Percentiles rank a stretch among this genome's conserved stretches.
Conservation (phyloP, 2,113 vertebrate species). For the Labeo rohita region DNA sequence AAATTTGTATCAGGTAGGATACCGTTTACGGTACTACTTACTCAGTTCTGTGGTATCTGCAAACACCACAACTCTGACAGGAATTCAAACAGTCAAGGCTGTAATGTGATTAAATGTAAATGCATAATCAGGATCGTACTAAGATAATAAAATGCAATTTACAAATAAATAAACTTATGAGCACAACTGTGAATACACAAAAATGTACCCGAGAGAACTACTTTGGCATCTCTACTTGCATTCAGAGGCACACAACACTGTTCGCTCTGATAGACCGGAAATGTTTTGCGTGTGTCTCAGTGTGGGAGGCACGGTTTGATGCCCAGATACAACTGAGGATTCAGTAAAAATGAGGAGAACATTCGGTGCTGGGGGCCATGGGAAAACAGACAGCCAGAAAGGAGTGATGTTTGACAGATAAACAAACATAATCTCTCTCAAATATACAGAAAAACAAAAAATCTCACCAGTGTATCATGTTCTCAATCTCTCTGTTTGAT, state of each 20-base stretch:
- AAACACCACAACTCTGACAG: too few relatives aligned
- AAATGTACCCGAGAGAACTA: neutral
- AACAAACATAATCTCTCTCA: neutral
- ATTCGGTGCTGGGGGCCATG: neutral
- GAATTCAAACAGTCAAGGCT: neutral
- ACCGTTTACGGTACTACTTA: too few relatives aligned
- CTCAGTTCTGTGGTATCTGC: too few relatives aligned
- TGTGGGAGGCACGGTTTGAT: constrained; percentile 21
- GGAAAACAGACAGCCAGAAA: constrained; percentile 18
- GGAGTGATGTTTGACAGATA: constrained; percentile 25
- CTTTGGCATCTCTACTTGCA: neutral
- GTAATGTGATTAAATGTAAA: neutral
- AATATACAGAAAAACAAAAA: neutral
- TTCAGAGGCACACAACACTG: neutral
- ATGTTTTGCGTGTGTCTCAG: constrained; percentile 10
- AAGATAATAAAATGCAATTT: neutral
- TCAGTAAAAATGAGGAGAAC: neutral
- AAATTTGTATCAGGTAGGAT: too few relatives aligned
- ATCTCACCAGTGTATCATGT: neutral
- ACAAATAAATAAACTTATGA: neutral
- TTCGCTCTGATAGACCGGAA: neutral
- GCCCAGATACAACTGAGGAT: constrained; percentile 29
- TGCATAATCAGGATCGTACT: neutral
- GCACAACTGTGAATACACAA: neutral
- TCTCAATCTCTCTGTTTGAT: constrained; percentile 1